Conservation (phyloP, 2,888 invertebrate genomes). For the Ceraclea dissimilis region DNA sequence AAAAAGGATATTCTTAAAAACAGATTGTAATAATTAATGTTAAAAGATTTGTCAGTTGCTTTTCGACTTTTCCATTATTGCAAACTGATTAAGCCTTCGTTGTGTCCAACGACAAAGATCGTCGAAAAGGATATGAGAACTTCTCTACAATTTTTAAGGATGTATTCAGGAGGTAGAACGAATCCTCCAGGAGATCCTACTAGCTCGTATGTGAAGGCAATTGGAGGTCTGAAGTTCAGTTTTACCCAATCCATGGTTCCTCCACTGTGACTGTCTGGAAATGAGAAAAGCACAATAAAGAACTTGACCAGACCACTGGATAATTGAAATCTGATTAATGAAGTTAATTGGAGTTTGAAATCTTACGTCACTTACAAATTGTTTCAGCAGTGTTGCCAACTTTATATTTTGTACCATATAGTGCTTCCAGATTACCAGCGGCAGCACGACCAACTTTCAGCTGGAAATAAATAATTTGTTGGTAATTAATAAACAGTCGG, state of each 20-base stretch:
- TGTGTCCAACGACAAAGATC: not conserved
- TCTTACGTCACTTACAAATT: slow-evolving; percentile 42
- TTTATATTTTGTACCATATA: slow-evolving; percentile 51
- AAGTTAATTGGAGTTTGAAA: too few species aligned
- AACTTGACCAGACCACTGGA: too few species aligned
- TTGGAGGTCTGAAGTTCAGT: not conserved
- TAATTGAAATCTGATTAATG: too few species aligned
- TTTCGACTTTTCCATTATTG: too few species aligned
- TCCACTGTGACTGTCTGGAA: slow-evolving; percentile 2
- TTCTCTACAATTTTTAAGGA: not conserved
- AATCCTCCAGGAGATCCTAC: not conserved
- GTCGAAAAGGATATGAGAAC: not conserved
- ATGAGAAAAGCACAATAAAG: not conserved
- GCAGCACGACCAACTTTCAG: slow-evolving; percentile 42
- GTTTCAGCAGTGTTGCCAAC: slow-evolving; percentile 53
- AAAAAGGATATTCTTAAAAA: too few species aligned
- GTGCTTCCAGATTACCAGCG: slow-evolving; percentile 43
- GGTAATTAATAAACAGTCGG: too few species aligned
- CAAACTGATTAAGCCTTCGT: not conserved
- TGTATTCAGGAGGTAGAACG: not conserved
- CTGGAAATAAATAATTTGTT: slow-evolving; percentile 34
- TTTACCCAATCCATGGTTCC: slow-evolving; percentile 3
- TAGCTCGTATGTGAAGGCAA: slow-evolving; percentile 1
- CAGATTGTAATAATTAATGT: too few species aligned
- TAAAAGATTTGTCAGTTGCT: too few species aligned